Percentiles rank a stretch among this genome's conserved stretches.
Conservation (phyloP, 2,888 invertebrate species). For the Tetranychus piercei region DNA sequence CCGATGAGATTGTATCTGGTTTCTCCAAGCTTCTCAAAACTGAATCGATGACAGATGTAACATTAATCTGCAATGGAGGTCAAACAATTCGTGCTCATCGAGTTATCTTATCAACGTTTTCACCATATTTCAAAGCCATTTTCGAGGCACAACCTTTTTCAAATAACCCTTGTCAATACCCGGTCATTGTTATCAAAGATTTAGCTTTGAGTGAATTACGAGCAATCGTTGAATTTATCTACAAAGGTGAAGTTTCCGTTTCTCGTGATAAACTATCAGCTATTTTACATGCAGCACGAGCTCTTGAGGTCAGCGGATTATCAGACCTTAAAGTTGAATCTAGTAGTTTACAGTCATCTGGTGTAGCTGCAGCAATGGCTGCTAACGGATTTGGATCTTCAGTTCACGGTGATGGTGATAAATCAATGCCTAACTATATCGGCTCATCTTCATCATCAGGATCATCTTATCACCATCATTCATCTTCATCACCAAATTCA, state of each 20-base stretch:
- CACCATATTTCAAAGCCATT: slow-evolving; percentile 15
- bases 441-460: not conserved
- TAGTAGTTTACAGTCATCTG: not conserved
- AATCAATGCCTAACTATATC: not conserved
- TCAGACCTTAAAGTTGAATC: slow-evolving; percentile 13
- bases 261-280: slow-evolving; percentile 12
- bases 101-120: slow-evolving; percentile 12
- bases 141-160: slow-evolving; percentile 16
- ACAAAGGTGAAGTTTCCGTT: slow-evolving; percentile 14
- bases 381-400: not conserved
- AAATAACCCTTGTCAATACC: slow-evolving; percentile 15
- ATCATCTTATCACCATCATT: not conserved
- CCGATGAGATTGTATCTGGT: slow-evolving; percentile 13
- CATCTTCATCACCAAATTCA: not conserved
- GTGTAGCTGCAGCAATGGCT: not conserved
- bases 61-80: slow-evolving; percentile 13
- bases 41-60: slow-evolving; percentile 16
- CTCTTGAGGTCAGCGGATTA: slow-evolving; percentile 11
- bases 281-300: slow-evolving; percentile 9
- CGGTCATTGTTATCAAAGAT: slow-evolving; percentile 12
- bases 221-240: slow-evolving; percentile 15
- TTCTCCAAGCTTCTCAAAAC: slow-evolving; percentile 6
- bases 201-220: slow-evolving; percentile 3
- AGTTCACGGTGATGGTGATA: not conserved
- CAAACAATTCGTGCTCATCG: slow-evolving; percentile 13